Conservation (phyloP, 2,888 invertebrate genomes). For the Steromphala cineraria region DNA sequence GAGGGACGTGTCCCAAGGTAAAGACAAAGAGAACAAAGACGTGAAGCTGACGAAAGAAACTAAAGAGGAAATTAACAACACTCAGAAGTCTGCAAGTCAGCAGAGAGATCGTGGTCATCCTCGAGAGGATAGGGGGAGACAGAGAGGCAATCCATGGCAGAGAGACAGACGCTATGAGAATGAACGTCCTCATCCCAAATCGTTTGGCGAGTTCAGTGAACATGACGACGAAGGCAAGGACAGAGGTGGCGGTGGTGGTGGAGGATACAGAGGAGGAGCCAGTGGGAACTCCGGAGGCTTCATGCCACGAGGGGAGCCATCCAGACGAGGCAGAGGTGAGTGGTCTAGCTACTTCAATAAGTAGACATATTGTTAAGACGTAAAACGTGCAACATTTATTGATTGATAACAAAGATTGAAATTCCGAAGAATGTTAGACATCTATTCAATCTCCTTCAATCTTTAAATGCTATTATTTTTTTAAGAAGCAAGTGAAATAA, state of each 20-base stretch:
- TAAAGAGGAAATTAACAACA: constrained; percentile 14
- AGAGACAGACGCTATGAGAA: constrained; percentile 26
- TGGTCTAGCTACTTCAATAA: too few relatives aligned
- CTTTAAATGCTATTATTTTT: not conserved
- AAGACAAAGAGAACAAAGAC: constrained; percentile 39
- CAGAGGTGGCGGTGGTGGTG: constrained; percentile 23
- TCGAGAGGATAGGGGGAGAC: constrained; percentile 23
- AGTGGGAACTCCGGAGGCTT: constrained; percentile 70
- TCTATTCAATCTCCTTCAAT: too few relatives aligned
- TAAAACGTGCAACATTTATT: too few relatives aligned
- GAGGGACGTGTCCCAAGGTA: constrained; percentile 33
- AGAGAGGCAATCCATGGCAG: not conserved
- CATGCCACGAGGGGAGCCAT: constrained; percentile 91
- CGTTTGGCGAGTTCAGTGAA: not conserved
- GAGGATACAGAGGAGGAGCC: constrained; percentile 10
- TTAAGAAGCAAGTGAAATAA: too few relatives aligned
- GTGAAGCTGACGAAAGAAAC: constrained; percentile 32
- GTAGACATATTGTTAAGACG: too few relatives aligned
- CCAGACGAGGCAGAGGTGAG: constrained; percentile 84
- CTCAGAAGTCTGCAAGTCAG: constrained; percentile 24
- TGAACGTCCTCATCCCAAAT: not conserved
- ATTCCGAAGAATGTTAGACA: too few relatives aligned
- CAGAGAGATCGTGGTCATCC: constrained; percentile 27
- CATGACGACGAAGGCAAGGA: constrained; percentile 25
- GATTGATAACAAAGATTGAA: too few relatives aligned